Percentiles rank a stretch among this genome's conserved stretches.
Evolutionary conservation across 2,888 invertebrate genomes (phyloP).

Genomic region (Crioceris asparagi): DNA sequence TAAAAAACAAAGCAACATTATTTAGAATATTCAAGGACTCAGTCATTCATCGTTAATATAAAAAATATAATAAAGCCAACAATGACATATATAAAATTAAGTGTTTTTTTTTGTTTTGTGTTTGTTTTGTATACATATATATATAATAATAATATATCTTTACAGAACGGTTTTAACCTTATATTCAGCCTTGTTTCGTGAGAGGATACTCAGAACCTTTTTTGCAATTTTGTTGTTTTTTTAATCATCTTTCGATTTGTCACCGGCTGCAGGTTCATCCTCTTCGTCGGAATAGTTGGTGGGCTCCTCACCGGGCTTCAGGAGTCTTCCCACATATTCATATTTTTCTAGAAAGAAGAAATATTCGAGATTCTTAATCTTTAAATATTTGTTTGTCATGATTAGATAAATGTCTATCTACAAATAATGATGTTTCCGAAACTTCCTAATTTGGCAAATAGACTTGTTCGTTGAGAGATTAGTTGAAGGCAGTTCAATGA

Average conservation of each 20-base stretch:
- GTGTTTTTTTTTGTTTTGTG: constrained; percentile 8
- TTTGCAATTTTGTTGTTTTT: constrained; percentile 5
- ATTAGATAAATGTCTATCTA: no score
- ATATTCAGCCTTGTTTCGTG: constrained; percentile 22
- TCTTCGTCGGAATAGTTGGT: constrained; percentile 89
- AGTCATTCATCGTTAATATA: no score
- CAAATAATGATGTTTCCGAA: no score
- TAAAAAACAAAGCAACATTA: no score
- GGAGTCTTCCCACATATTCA: constrained; percentile 76
- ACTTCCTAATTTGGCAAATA: no score
- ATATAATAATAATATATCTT: no score
- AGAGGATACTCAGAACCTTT: constrained; percentile 4
- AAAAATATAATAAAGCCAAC: no score
- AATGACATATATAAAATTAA: constrained; percentile 3
- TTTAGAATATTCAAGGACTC: no score
- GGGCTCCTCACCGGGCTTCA: constrained; percentile 86
- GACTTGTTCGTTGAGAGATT: no score
- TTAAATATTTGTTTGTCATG: neutral
- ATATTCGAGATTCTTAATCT: neutral
- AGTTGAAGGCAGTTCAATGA: no score
- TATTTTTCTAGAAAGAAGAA: constrained; percentile 68
- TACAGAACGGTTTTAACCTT: constrained; percentile 10
- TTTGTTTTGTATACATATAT: no score
- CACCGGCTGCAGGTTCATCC: constrained; percentile 42
- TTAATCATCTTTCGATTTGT: constrained; percentile 37